phyloP scores from a whole-genome alignment of 2,888 invertebrate species.

The Clusia tigrina region DNA sequence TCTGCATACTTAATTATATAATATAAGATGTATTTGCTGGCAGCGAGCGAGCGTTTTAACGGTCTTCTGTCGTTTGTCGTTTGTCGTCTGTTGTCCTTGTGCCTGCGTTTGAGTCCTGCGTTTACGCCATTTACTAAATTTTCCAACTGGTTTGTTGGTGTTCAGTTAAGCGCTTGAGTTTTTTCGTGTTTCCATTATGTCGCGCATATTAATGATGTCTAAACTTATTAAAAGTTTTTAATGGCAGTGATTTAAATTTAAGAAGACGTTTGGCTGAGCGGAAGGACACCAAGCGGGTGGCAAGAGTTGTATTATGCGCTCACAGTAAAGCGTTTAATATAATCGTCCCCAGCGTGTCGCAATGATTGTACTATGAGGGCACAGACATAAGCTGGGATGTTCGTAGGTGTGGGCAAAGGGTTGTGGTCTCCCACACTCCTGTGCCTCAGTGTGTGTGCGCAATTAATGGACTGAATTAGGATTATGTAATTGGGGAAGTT shows the following conservation, averaged over 20 bases:
- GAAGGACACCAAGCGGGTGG: constrained; percentile 1
- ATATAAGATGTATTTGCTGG: too few relatives aligned
- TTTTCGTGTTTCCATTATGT: not conserved
- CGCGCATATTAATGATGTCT: constrained; percentile 27
- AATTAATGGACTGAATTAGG: too few relatives aligned
- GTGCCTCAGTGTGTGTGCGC: too few relatives aligned
- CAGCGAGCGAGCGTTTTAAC: too few relatives aligned
- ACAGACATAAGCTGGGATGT: too few relatives aligned
- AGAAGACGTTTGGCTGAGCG: not conserved
- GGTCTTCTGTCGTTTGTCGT: not conserved
- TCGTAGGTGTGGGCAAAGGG: too few relatives aligned
- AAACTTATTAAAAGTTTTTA: constrained; percentile 20
- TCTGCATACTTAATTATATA: too few relatives aligned
- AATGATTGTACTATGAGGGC: too few relatives aligned
- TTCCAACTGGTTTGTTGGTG: not conserved
- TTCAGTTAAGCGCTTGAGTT: not conserved
- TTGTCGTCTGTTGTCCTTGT: not conserved
- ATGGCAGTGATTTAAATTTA: constrained; percentile 23
- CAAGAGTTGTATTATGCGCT: not conserved
- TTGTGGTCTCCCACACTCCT: too few relatives aligned
- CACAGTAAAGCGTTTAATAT: not conserved
- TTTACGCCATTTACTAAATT: not conserved
- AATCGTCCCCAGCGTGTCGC: constrained; percentile 8
- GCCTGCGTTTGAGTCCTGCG: not conserved
- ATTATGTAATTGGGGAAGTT: too few relatives aligned